Conservation (phyloP, 2,113 vertebrate genomes). For the Platycercus adscitus region DNA sequence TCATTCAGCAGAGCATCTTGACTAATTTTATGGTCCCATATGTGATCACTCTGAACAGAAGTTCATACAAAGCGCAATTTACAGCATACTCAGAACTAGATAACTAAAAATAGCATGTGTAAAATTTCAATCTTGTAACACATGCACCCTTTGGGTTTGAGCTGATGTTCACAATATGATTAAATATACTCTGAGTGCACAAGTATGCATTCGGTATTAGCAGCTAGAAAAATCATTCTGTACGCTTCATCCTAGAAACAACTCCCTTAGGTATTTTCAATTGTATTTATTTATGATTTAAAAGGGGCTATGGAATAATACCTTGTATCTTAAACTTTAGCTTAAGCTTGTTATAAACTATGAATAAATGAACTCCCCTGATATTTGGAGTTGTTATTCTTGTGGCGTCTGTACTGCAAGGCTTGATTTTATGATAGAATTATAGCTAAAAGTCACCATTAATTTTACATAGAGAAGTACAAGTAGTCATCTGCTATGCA, state of each 20-base stretch:
- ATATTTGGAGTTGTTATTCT: rapidly evolving
- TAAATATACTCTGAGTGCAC: not conserved
- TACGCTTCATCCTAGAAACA: not conserved
- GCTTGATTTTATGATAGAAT: not conserved
- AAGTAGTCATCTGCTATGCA: not conserved
- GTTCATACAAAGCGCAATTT: constrained; percentile 33
- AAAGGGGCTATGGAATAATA: not conserved
- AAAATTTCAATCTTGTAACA: not conserved
- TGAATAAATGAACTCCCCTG: not conserved
- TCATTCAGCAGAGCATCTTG: constrained; percentile 37
- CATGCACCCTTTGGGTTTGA: constrained; percentile 6
- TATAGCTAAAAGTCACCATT: not conserved
- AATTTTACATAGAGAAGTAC: not conserved
- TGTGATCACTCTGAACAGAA: constrained; percentile 24
- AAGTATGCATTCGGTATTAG: not conserved
- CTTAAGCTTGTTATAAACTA: not conserved
- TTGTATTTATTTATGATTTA: not conserved
- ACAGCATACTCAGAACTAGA: not conserved
- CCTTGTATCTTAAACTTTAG: not conserved
- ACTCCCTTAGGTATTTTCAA: not conserved
- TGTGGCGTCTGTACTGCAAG: rapidly evolving
- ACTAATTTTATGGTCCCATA: constrained; percentile 48
- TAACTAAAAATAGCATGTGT: constrained; percentile 14
- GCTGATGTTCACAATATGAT: constrained; percentile 28
- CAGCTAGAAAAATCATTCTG: not conserved